These are phyloP conservation scores for Cephus runcator DNA, from an alignment of 2,888 invertebrate genomes.

Conservation along the genomic window DNA sequence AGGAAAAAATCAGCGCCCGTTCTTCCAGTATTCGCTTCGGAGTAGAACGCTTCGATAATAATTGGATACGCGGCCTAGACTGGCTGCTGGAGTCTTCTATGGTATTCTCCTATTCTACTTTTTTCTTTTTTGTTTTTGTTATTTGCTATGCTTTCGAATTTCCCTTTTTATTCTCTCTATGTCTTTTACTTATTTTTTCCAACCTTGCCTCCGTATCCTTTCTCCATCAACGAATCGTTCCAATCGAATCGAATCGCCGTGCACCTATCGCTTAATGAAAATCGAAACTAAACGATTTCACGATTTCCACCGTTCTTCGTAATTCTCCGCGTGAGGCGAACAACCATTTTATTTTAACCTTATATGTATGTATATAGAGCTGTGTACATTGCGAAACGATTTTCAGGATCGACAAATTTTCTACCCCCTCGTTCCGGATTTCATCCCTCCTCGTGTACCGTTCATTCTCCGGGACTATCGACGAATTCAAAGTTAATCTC, in stretches of 20 bases:
- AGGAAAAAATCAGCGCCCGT: neutral
- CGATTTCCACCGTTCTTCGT: neutral
- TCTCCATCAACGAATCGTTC: neutral
- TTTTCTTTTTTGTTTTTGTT: neutral
- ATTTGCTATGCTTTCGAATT: neutral
- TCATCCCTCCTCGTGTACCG: slow-evolving; percentile 42
- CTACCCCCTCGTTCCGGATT: slow-evolving; percentile 14
- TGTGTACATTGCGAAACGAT: neutral
- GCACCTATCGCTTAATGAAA: neutral
- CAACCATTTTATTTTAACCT: neutral
- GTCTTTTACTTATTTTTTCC: neutral
- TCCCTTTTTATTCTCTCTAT: neutral
- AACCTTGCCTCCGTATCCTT: neutral
- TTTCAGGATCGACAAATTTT: neutral
- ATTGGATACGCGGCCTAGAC: neutral
- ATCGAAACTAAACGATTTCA: neutral
- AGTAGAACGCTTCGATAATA: neutral
- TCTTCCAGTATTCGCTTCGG: neutral
- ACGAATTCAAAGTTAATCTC: slow-evolving; percentile 50
- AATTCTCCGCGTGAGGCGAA: neutral
- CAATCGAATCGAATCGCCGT: neutral
- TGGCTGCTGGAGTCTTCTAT: neutral
- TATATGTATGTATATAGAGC: neutral
- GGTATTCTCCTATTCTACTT: neutral
- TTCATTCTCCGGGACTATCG: slow-evolving; percentile 27